These are phyloP conservation scores for Gymnogyps californianus DNA, from an alignment of 2,113 vertebrate species.

Conservation along the genomic window DNA sequence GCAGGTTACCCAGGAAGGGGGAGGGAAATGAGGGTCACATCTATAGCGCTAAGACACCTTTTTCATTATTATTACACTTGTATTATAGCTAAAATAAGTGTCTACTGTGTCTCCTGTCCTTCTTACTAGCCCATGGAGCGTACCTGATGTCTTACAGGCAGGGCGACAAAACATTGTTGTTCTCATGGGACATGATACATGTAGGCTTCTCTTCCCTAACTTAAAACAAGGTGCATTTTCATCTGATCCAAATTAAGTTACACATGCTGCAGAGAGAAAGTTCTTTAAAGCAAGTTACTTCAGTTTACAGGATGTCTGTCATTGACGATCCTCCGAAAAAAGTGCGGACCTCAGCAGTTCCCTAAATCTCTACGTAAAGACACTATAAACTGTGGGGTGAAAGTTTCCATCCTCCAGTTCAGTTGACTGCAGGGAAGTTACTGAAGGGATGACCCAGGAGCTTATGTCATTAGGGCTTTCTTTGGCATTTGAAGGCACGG, in stretches of 20 bases:
- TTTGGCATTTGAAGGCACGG: neutral
- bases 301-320: neutral
- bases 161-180: neutral
- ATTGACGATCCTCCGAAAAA: neutral
- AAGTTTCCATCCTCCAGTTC: neutral
- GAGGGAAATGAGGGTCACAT: neutral
- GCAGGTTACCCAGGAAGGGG: neutral
- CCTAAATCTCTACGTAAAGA: neutral
- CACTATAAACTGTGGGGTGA: neutral
- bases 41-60: neutral
- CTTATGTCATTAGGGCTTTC: neutral
- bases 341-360: neutral
- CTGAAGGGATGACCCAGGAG: neutral
- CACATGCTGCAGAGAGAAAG: neutral
- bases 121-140: fast-evolving
- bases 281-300: neutral
- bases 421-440: neutral
- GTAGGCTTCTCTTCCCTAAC: neutral
- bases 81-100: neutral
- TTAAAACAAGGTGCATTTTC: neutral
- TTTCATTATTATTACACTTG: neutral
- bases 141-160: neutral
- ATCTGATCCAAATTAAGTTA: neutral
- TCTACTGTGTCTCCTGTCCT: neutral
- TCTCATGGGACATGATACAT: fast-evolving